Percentiles rank a stretch among this genome's conserved stretches.
phyloP scores from a whole-genome alignment of 2,888 invertebrate species.

The Rapana venosa region DNA sequence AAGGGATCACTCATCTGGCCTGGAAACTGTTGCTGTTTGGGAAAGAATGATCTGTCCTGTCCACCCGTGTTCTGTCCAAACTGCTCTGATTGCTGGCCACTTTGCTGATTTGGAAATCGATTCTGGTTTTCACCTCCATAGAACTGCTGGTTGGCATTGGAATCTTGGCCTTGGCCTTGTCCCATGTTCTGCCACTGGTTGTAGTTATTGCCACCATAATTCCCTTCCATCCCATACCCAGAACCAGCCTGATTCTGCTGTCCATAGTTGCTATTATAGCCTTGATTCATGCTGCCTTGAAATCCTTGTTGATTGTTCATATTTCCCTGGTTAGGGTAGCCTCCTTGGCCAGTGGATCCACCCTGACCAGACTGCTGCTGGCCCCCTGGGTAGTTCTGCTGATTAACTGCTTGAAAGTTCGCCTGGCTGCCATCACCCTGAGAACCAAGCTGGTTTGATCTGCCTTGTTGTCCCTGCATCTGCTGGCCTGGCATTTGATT shows the following conservation, averaged over 20 bases:
- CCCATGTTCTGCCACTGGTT: slow-evolving; percentile 39
- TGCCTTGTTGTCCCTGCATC: not conserved
- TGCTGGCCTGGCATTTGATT: slow-evolving; percentile 15
- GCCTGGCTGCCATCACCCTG: not conserved
- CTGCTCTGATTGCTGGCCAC: slow-evolving; percentile 20
- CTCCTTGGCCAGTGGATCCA: not conserved
- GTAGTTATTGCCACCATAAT: slow-evolving; percentile 28
- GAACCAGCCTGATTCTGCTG: slow-evolving; percentile 26
- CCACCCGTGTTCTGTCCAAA: not conserved
- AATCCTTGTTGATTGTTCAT: slow-evolving; percentile 25
- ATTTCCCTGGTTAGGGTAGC: not conserved
- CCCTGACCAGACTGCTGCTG: not conserved
- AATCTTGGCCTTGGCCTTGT: slow-evolving; percentile 32
- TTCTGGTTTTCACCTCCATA: slow-evolving; percentile 22
- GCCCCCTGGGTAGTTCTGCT: not conserved
- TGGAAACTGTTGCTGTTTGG: slow-evolving; percentile 27
- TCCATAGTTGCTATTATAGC: not conserved
- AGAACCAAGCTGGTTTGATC: slow-evolving; percentile 26
- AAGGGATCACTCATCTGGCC: slow-evolving; percentile 5
- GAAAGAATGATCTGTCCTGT: slow-evolving; percentile 3
- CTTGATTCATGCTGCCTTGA: slow-evolving; percentile 15
- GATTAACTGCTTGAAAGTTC: not conserved
- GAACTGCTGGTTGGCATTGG: slow-evolving; percentile 18
- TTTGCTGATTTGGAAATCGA: slow-evolving; percentile 6
- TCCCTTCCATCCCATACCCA: slow-evolving; percentile 16